phyloP scores from a whole-genome alignment of 2,888 invertebrate species.

The Reticulitermes lucifugus region DNA sequence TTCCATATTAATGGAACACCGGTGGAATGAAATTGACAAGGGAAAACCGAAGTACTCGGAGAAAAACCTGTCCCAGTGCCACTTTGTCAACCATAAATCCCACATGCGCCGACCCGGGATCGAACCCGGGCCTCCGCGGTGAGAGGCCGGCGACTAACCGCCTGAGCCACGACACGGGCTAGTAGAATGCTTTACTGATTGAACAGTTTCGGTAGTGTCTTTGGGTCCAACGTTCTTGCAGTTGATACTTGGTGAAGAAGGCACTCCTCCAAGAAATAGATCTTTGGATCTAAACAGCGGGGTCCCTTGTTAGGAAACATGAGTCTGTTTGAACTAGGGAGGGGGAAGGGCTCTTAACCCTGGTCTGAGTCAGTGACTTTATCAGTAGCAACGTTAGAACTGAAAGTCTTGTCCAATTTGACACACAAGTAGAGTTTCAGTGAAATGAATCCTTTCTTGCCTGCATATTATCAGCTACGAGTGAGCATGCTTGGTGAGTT shows the following conservation, averaged over 20 bases:
- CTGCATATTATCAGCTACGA: neutral
- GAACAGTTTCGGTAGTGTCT: neutral
- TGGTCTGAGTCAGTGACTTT: neutral
- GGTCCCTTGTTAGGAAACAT: neutral
- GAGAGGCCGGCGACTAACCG: no score
- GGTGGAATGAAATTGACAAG: no score
- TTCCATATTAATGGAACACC: no score
- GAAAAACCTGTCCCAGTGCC: no score
- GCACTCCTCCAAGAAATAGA: neutral
- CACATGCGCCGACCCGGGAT: no score
- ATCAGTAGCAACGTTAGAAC: conserved; percentile 6
- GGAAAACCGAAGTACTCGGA: no score
- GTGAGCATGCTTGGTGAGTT: neutral
- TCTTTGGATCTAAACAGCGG: neutral
- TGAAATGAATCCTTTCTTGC: neutral
- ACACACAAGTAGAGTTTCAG: neutral
- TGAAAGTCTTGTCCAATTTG: conserved; percentile 12
- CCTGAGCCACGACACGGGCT: no score
- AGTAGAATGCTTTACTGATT: neutral
- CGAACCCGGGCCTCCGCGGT: no score
- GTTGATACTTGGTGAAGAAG: neutral
- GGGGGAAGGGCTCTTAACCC: neutral
- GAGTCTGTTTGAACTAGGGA: neutral
- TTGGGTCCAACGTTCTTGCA: neutral
- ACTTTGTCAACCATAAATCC: no score